Base-by-base conservation (phyloP, 53 echinoderm and acorn worm species). In the Luidia sarsii region DNA sequence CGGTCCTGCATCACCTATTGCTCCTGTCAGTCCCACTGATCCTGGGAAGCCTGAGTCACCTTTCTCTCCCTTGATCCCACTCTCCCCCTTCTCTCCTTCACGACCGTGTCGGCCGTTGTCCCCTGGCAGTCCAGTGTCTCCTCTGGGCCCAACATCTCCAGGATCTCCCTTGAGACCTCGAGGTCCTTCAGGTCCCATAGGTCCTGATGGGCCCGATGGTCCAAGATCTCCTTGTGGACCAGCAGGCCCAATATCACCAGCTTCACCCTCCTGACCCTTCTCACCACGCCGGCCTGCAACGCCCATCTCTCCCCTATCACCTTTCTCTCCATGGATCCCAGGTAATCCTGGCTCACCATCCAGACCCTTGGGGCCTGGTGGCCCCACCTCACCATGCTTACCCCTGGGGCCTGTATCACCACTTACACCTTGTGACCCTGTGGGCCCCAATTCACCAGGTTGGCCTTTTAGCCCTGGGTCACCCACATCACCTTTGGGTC, bases 11-110 rank as follows among this genome's bases (percentile, higher is more conserved):
- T 72, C 41, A 56, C 72, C 72, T n/a, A 0, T 37, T 15, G 35
- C 55, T 39, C 82, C 82, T 68, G 5, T 82, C 14, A 68, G 6
- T 35, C 67, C 52, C 28, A 49, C 21, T 21, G 57, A 30, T 24
- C 83, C 71, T 61, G 61, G 49, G 23, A 66, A 82, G 36, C 68
- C 82, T 14, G 43, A 7, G 24, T 52, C 56, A 39, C 82, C 82
- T 48, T 68, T 82, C 37, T 72, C 54, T 55, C 72, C 72, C 10
- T 41, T 45, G 0, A 48, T 7, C 19, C 70, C 70, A 15, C 21
- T 1, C 2, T 63, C 79, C 23, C 61, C 79, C 33, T 39, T 72
- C 25, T 13, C 18, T 25, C 72, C 72, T 10, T 38, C 36, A 20
- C 34, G 50, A 39, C 72, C 72, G 7, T 72, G 72, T 55, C 72